Conservation (phyloP, 2,888 invertebrate genomes). For the Tiphia femorata region DNA sequence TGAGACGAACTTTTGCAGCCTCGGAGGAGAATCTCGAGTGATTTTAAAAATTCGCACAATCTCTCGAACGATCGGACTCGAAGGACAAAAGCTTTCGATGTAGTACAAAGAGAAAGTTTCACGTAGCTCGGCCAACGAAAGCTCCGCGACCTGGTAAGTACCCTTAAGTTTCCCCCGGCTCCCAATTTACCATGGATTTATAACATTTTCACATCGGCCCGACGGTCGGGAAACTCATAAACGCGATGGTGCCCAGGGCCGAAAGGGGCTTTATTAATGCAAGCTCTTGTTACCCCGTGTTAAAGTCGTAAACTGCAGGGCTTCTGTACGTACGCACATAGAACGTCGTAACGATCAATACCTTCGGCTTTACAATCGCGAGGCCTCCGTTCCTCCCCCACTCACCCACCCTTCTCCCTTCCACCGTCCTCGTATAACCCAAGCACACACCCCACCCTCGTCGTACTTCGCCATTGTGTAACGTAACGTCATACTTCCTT, state of each 20-base stretch:
- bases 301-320: constrained; percentile 47
- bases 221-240: constrained; percentile 35
- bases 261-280: constrained; percentile 44
- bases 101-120: too few relatives aligned
- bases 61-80: too few relatives aligned
- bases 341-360: constrained; percentile 44
- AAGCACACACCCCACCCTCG: constrained; percentile 9
- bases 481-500: constrained; percentile 33
- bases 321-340: constrained; percentile 39
- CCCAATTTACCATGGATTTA: constrained; percentile 34
- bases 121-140: constrained; percentile 16
- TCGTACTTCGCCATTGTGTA: constrained; percentile 19
- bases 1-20: too few relatives aligned
- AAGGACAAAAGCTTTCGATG: too few relatives aligned
- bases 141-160: constrained; percentile 16
- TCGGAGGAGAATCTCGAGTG: too few relatives aligned
- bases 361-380: constrained; percentile 43
- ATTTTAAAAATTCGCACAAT: too few relatives aligned
- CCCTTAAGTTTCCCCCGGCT: constrained; percentile 18
- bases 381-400: too few relatives aligned
- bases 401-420: too few relatives aligned
- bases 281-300: constrained; percentile 49
- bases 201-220: constrained; percentile 25
- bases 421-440: constrained; percentile 15
- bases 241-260: constrained; percentile 11